These are phyloP conservation scores for Nyleta sp. DNA, from an alignment of 2,888 invertebrate species.

Conservation along the genomic window DNA sequence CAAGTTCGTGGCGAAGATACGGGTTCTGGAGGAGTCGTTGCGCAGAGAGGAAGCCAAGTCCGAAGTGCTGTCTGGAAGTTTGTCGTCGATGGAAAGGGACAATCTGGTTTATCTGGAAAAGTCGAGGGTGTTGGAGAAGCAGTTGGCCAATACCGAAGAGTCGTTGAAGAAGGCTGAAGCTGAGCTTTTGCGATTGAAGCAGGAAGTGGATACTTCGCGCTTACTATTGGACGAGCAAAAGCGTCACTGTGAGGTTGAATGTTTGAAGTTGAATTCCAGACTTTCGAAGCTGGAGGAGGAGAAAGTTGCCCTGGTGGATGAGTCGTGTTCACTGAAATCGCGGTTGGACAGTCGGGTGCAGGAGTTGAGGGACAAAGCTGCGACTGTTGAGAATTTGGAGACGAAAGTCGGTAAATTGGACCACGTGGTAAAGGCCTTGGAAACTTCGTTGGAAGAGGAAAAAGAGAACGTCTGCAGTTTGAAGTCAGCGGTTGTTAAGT, in stretches of 20 bases:
- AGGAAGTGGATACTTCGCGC: conserved; percentile 23
- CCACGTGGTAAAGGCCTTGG: background rate
- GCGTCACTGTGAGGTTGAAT: too few species aligned
- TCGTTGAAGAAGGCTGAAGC: conserved; percentile 29
- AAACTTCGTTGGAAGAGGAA: conserved; percentile 21
- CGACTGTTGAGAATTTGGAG: conserved; percentile 5
- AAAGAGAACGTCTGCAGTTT: background rate
- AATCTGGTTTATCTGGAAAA: conserved; percentile 49
- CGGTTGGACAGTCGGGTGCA: background rate
- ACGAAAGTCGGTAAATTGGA: background rate
- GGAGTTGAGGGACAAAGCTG: conserved; percentile 6
- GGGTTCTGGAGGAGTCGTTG: conserved; percentile 51
- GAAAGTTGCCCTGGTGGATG: background rate
- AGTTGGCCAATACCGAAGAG: conserved; percentile 26
- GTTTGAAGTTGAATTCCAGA: background rate
- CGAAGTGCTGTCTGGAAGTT: conserved; percentile 25
- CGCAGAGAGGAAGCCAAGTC: conserved; percentile 41
- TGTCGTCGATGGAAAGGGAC: conserved; percentile 30
- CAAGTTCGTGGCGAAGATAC: conserved; percentile 36
- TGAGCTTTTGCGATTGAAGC: conserved; percentile 22
- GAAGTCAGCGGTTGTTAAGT: background rate
- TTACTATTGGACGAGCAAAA: conserved; percentile 18
- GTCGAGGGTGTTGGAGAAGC: conserved; percentile 32
- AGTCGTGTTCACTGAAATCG: background rate
- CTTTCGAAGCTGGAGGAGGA: conserved; percentile 15